A percentile compares a stretch with the other conserved stretches of the same genome.
These are phyloP conservation scores for Sylvilagus bachmani DNA, from an alignment of 2,113 vertebrate genomes.

Conservation along the genomic window DNA sequence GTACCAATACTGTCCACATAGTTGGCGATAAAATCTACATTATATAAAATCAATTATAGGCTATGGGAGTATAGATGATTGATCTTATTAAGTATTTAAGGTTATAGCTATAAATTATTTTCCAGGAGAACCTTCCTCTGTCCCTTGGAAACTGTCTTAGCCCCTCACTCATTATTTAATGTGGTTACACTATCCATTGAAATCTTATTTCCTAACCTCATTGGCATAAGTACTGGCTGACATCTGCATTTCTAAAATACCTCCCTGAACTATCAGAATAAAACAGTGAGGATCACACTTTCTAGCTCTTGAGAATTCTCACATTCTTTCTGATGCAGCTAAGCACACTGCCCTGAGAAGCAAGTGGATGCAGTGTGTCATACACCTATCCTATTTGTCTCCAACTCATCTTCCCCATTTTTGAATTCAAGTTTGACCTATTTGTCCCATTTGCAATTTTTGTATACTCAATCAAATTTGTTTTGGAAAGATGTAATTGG, in stretches of 20 bases:
- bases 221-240: background rate
- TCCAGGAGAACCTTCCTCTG: too few relatives aligned
- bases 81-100: background rate
- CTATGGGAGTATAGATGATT: accelerated
- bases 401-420: background rate
- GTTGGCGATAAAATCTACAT: background rate
- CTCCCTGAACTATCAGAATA: background rate
- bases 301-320: constrained; percentile 5
- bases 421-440: background rate
- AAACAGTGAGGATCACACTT: constrained; percentile 7
- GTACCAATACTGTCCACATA: background rate
- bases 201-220: background rate
- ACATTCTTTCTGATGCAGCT: background rate
- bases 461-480: background rate
- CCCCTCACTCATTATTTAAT: background rate
- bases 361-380: background rate
- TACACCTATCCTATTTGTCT: background rate
- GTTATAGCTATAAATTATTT: background rate
- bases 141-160: background rate
- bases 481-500: background rate
- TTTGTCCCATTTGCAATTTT: background rate
- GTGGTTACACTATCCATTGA: background rate
- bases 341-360: too few relatives aligned
- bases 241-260: constrained; percentile 20
- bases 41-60: background rate